Evolutionary conservation across 2,888 invertebrate species (phyloP), one percentile per base, ranked within the genome.

Genomic region (Halocaridina rubra): DNA sequence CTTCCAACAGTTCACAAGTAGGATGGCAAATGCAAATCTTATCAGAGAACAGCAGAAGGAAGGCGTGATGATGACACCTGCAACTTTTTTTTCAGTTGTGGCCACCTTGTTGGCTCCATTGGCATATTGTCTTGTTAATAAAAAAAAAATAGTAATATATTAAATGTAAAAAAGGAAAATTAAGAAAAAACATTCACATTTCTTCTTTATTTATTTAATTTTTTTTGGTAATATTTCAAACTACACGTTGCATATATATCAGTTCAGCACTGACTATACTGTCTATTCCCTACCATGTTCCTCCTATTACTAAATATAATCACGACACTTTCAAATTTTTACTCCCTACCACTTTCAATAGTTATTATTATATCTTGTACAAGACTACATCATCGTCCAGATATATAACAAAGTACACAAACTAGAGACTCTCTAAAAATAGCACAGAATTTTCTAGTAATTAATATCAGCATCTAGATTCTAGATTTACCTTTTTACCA

Each of bases 361-460:
- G n/a, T n/a, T n/a, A n/a, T n/a, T n/a, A n/a, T 80, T 79, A 84
- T 77, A 82, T 80, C 77, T 86, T 80, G 64, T 84, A 86, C 86
- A 82, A 86, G 86, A 84, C 86, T 86, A 86, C 86, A 84, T 86
- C 80, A 80, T n/a, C n/a, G n/a, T 80, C 82, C 84, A 86, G 80
- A 82, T 86, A 86, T 86, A 86, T 86, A 86, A 86, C 86, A 86
- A 86, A 86, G 82, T 86, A 86, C 86, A 86, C 86, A 86, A 86
- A 84, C 86, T 86, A 86, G 86, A 86, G 80, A 82, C 82, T 86
- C 82, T 86, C 86, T 86, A 86, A 86, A 86, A 86, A 86, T 86
- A 86, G 86, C 86, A 86, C 86, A 84, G 76, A 84, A 84, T 84
- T 84, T 84, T 71, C 80, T 84, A 84, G 80, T 84, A 75, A 84